Conservation (phyloP, 2,888 invertebrate genomes). For the Aelia acuminata region DNA sequence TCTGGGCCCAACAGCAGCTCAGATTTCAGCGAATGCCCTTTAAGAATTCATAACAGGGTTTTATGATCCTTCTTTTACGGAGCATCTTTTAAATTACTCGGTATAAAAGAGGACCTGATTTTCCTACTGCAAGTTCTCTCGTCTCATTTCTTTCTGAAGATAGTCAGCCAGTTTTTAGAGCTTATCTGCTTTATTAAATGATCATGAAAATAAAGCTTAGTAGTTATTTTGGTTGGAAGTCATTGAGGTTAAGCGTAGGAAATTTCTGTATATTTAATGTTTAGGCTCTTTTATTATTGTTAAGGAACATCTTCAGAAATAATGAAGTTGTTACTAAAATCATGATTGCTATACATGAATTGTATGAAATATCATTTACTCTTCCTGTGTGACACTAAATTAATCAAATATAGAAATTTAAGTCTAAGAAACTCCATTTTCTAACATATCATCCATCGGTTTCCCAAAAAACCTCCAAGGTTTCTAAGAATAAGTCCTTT, state of each 20-base stretch:
- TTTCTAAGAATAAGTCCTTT: too few relatives aligned
- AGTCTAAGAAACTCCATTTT: too few relatives aligned
- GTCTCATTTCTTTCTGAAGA: background rate
- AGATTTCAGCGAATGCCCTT: background rate
- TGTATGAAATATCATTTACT: too few relatives aligned
- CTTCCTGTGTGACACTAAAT: too few relatives aligned
- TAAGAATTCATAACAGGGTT: background rate
- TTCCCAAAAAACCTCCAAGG: too few relatives aligned
- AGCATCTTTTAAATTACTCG: background rate
- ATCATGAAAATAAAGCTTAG: background rate
- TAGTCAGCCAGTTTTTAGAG: background rate
- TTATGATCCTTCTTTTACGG: conserved; percentile 26
- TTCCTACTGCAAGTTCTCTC: background rate
- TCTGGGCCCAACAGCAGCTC: background rate
- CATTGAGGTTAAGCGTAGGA: background rate
- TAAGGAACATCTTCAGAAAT: too few relatives aligned
- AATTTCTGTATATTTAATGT: too few relatives aligned
- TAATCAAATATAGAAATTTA: too few relatives aligned
- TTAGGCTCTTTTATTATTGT: too few relatives aligned
- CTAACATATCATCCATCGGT: too few relatives aligned
- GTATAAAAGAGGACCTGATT: background rate
- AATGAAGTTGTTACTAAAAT: too few relatives aligned
- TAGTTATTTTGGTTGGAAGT: background rate
- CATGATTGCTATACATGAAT: too few relatives aligned
- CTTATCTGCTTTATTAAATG: background rate